Conservation (phyloP, 2,888 invertebrate genomes). For the Tenthredo mesomela region DNA sequence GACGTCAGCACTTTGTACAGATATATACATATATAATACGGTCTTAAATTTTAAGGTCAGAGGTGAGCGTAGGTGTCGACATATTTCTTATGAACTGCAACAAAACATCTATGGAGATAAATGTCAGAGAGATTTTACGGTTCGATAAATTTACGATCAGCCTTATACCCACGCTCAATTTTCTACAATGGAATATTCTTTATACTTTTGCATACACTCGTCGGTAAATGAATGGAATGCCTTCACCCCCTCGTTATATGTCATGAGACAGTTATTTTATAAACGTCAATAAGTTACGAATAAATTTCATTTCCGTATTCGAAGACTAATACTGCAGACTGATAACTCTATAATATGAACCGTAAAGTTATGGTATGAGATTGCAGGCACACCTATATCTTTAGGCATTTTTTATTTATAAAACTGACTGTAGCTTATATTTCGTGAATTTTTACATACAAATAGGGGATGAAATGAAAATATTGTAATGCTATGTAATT, state of each 20-base stretch:
- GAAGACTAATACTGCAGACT: background rate
- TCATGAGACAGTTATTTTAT: background rate
- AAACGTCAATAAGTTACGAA: background rate
- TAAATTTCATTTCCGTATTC: background rate
- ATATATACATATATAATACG: background rate
- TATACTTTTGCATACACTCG: background rate
- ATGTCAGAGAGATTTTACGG: background rate
- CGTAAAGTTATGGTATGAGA: background rate
- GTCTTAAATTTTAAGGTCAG: background rate
- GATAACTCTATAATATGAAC: background rate
- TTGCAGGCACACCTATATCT: background rate
- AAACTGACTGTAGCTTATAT: background rate
- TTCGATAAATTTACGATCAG: background rate
- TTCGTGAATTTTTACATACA: background rate
- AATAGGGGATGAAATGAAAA: background rate
- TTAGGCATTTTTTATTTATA: background rate
- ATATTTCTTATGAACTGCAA: background rate
- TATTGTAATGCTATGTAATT: background rate
- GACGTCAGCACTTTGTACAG: background rate
- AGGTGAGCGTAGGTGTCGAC: background rate
- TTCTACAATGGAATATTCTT: background rate
- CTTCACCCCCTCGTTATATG: background rate
- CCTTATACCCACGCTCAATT: slow-evolving; percentile 28
- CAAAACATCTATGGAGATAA: background rate
- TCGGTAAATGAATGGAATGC: slow-evolving; percentile 5